A percentile compares a stretch with the other conserved stretches of the same genome.
These are phyloP conservation scores for Leucophora obtusa DNA, from an alignment of 2,888 invertebrate genomes.

Conservation along the genomic window DNA sequence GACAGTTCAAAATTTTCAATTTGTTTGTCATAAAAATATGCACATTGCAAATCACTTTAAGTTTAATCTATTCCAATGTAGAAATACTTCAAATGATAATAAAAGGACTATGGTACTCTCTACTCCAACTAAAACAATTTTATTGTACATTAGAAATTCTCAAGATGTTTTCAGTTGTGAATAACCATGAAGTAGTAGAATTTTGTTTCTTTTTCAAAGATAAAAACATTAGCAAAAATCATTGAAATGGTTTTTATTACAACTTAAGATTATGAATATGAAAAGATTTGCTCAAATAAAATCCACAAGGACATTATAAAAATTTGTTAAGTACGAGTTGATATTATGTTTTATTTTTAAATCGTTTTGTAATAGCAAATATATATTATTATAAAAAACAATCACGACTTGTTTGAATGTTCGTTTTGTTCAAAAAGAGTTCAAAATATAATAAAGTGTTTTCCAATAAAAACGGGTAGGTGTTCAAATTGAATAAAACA, in stretches of 20 bases:
- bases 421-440: no score
- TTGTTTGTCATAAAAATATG: conserved; percentile 45
- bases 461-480: no score
- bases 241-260: conserved; percentile 26
- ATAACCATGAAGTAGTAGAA: conserved; percentile 47
- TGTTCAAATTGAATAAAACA: no score
- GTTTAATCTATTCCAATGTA: conserved; percentile 34
- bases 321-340: not conserved
- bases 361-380: not conserved
- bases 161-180: conserved; percentile 39
- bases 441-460: no score
- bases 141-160: conserved; percentile 47
- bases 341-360: not conserved
- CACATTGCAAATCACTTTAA: conserved; percentile 25
- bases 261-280: conserved; percentile 53
- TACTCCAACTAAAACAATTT: not conserved
- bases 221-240: conserved; percentile 37
- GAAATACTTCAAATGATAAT: not conserved
- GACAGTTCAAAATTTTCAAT: conserved; percentile 58
- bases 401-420: not conserved
- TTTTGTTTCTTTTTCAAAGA: conserved; percentile 21
- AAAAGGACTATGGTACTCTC: not conserved
- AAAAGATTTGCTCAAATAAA: conserved; percentile 10
- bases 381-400: not conserved
- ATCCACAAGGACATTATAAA: conserved; percentile 11